Conservation (phyloP, 2,797 vertebrate genomes). For the Cynopterus sphinx region DNA sequence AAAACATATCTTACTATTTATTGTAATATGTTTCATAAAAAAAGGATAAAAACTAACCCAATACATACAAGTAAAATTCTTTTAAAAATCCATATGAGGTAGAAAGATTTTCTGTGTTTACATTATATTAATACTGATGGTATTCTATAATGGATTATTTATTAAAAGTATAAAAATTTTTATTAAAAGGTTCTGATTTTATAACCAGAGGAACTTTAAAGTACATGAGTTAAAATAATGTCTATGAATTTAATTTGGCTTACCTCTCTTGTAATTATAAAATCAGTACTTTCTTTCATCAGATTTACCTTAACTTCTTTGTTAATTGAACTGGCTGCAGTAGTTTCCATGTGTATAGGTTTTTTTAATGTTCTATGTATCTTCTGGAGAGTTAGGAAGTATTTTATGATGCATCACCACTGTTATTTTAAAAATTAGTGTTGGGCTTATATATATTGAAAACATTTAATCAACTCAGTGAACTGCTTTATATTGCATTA, state of each 20-base stretch:
- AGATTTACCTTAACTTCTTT: constrained; percentile 30
- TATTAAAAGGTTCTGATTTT: constrained; percentile 51
- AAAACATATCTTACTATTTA: not conserved
- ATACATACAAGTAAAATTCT: not conserved
- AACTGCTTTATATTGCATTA: not conserved
- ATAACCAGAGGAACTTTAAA: constrained; percentile 50
- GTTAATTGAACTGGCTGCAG: constrained; percentile 12
- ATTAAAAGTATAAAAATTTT: constrained; percentile 53
- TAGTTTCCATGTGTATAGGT: not conserved
- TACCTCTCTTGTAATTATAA: not conserved
- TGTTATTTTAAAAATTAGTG: constrained; percentile 57
- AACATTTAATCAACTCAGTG: not conserved
- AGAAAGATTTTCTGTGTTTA: not conserved
- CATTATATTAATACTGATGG: not conserved
- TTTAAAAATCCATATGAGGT: not conserved
- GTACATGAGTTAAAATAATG: constrained; percentile 44
- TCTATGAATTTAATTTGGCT: constrained; percentile 12
- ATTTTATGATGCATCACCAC: constrained; percentile 13
- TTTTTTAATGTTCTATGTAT: not conserved
- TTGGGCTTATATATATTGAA: not conserved
- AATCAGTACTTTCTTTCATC: constrained; percentile 33
- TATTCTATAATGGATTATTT: constrained; percentile 28
- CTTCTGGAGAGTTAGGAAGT: constrained; percentile 8
- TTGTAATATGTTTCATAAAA: not conserved
- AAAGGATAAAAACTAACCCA: constrained; percentile 29